Evolutionary conservation across 2,797 vertebrate genomes (phyloP).

Genomic region (Mergus octosetaceus): DNA sequence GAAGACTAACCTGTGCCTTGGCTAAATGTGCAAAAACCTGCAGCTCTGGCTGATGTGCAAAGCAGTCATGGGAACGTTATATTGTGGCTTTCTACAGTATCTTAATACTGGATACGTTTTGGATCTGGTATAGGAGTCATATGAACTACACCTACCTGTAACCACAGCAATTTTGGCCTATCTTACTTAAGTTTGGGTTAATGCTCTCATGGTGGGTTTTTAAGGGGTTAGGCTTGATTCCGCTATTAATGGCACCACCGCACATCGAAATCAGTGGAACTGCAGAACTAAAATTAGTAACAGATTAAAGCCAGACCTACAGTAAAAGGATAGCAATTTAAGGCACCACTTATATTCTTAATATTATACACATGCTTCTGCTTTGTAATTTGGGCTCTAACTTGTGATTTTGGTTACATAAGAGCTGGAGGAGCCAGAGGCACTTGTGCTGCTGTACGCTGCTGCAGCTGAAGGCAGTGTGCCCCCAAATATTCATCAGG

Average conservation of each 20-base stretch:
- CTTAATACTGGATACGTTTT: rapidly evolving
- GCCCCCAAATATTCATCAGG: constrained; percentile 15
- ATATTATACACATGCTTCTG: constrained; percentile 6
- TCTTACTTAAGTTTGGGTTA: neutral
- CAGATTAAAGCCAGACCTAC: neutral
- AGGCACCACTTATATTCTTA: constrained; percentile 3
- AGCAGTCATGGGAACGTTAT: neutral
- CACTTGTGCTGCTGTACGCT: neutral
- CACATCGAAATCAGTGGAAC: neutral
- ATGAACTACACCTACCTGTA: neutral
- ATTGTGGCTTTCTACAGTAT: neutral
- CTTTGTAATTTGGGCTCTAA: constrained; percentile 36
- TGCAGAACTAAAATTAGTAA: neutral
- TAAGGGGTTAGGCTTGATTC: neutral
- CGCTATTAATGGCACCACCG: rapidly evolving
- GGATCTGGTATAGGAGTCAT: neutral
- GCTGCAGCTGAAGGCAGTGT: neutral
- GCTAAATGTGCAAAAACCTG: neutral
- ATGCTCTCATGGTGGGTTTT: neutral
- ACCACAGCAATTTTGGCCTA: neutral
- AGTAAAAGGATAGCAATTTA: constrained; percentile 9
- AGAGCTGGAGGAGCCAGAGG: neutral
- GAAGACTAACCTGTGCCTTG: neutral
- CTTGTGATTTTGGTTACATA: neutral
- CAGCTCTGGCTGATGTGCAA: neutral